Conservation (phyloP, 2,113 vertebrate genomes). For the Pantherophis guttatus region DNA sequence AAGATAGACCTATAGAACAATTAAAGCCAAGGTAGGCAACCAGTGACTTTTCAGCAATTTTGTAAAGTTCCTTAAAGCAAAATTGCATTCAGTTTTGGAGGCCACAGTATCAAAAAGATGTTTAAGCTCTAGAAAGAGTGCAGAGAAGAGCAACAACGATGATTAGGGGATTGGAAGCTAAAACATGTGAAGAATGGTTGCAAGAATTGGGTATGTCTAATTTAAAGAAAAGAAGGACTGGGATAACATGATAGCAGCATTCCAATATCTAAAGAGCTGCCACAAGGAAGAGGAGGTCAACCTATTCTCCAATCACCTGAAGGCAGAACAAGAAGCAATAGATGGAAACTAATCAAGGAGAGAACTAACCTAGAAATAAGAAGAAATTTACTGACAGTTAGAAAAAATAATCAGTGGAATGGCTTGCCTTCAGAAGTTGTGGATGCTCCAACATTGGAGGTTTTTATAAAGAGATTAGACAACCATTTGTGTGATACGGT, state of each 20-base stretch:
- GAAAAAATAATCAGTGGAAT: not conserved
- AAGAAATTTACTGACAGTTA: not conserved
- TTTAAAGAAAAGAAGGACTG: not conserved
- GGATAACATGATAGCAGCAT: not conserved
- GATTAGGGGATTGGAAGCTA: not conserved
- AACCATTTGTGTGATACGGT: not conserved
- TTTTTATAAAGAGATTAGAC: not conserved
- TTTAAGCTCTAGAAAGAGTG: not conserved
- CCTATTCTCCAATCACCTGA: not conserved
- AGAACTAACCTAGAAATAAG: not conserved
- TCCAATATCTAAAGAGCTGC: not conserved
- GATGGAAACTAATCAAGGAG: not conserved
- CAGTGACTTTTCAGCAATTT: not conserved
- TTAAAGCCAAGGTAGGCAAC: not conserved
- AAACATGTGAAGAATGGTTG: not conserved
- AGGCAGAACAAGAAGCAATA: not conserved
- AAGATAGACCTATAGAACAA: not conserved
- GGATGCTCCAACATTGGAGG: not conserved
- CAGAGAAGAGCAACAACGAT: not conserved
- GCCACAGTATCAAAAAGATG: not conserved
- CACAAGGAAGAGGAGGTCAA: not conserved
- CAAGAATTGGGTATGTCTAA: not conserved
- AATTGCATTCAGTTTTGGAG: not conserved
- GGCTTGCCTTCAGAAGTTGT: not conserved
- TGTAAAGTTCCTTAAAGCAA: not conserved